Base-by-base conservation (phyloP, 1,140 invertebrate genomes). In the Zaprionus ghesquierei region DNA sequence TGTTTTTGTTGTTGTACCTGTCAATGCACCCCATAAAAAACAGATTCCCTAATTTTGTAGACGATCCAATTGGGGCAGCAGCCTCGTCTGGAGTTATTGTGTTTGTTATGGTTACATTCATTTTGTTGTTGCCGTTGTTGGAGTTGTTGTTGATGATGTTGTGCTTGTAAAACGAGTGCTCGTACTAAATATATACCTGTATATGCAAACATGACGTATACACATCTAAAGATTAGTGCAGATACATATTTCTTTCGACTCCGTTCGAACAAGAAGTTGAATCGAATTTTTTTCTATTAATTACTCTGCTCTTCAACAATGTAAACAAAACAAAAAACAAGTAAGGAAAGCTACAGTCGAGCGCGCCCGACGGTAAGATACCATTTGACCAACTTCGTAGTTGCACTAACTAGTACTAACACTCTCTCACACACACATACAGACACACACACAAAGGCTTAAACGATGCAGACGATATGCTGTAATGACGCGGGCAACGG, bases 171-270 rank as follows among this genome's bases (percentile, higher is more conserved):
- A 58, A 44, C 22, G 25, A 51, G 46, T n/a, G 61, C 50, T 63
- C 33, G 49, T 51, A 29, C 1, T 1, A 46, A 29, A 62, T 55
- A 63, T 53, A 27, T 15, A 53, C 15, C 15, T 41, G n/a, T 41
- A 2, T 13, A 13, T 35, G 1, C 15, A n/a, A n/a, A n/a, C n/a
- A n/a, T 41, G n/a, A 15, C 23, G 12, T 53, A 41, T 35, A 31
- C 18, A 15, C 23, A 25, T 0, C 12, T 66, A 59, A 15, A 70
- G 79, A 53, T 74, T 59, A 61, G 66, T 58, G 46, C 59, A 41
- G 51, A 79, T 84, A 33, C 50, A 86, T 86, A 81, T 86, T 72
- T 86, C 78, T 77, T 66, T 81, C 78, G 86, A 76, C 75, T 79
- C 60, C 50, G 53, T 69, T 63, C 49, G 58, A 35, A 15, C 31